Percentiles rank a stretch among this genome's conserved stretches.
Evolutionary conservation across 2,113 vertebrate species (phyloP).

Genomic region (Pyxicephalus adspersus): DNA sequence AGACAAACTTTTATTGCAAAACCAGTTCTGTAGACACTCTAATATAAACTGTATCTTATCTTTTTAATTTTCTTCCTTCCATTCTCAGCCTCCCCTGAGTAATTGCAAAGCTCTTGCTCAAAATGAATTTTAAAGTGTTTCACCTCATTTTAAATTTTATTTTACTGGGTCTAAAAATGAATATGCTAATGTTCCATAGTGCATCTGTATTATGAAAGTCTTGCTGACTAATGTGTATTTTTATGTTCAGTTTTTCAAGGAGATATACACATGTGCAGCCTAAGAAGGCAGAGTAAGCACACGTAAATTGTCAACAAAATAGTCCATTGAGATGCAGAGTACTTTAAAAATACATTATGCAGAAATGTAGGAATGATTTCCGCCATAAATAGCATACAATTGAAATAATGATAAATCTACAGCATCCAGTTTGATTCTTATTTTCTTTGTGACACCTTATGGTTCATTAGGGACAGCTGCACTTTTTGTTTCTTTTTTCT

Average conservation of each 20-base stretch:
- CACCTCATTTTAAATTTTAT: constrained; percentile 48
- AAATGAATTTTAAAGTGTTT: constrained; percentile 55
- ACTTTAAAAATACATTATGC: neutral
- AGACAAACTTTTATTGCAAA: constrained; percentile 53
- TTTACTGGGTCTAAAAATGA: constrained; percentile 52
- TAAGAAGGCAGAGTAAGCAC: constrained; percentile 24
- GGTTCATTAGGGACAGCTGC: too few species aligned
- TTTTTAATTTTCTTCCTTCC: constrained; percentile 48
- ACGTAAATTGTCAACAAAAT: constrained; percentile 30
- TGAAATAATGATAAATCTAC: neutral
- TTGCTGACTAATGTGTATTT: constrained; percentile 53
- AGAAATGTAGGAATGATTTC: neutral
- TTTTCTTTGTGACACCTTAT: too few species aligned
- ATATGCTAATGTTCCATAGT: constrained; percentile 51
- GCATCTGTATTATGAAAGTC: constrained; percentile 42
- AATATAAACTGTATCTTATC: constrained; percentile 51
- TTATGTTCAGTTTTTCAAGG: constrained; percentile 35
- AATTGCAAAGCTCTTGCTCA: constrained; percentile 49
- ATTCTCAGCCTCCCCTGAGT: constrained; percentile 46
- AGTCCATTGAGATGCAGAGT: constrained; percentile 1
- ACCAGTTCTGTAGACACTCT: neutral
- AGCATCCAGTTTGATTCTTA: too few species aligned
- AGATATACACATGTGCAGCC: constrained; percentile 45
- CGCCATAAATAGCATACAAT: constrained; percentile 13
- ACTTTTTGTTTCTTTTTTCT: too few species aligned